Base-by-base conservation (phyloP, 2,888 invertebrate species). In the Polymixis lichenea region DNA sequence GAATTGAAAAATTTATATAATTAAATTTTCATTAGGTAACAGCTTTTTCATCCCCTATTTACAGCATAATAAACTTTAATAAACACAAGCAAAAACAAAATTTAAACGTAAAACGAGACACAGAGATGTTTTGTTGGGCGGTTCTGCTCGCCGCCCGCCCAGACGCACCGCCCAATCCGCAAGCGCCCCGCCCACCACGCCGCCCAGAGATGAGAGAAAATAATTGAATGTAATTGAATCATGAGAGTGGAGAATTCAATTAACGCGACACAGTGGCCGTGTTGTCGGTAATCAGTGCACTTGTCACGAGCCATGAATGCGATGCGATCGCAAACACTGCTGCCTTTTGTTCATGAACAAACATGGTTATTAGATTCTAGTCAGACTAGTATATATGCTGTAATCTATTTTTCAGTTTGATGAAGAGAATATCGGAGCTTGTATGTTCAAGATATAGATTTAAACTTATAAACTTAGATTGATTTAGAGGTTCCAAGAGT, bases 141-240 rank as follows among this genome's bases (percentile, higher is more conserved):
- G 94, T 81, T 87, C 91, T 82, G 80, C 74, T 60, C 78, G 77
- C 92, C 92, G 91, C 93, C 95, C 95, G 93, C 92, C 93, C 90
- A 86, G 71, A 82, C 91, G 82, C 84, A 85, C 95, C 95, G 95
- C 95, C 95, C 93, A 93, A 91, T 89, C 90, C 85, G 84, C 84
- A 72, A 81, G 58, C 87, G 91, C 90, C 89, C 94, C 95, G 95
- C 95, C 95, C 92, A 92, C 84, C 86, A 80, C 80, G 84, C 92
- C 92, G 91, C 92, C 93, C 92, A 91, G 83, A 87, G 82, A 87
- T 66, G 75, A 80, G 88, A 89, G 85, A 80, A 89, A 90, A 93
- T 95, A 95, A 95, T 95, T 95, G 94, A 92, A 89, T 89, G 91
- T 95, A 95, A 96, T 95, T 94, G 92, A 95, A 95, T 95, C 93